Base-by-base conservation (phyloP, 1,140 invertebrate genomes). In the Drosophila obscura region DNA sequence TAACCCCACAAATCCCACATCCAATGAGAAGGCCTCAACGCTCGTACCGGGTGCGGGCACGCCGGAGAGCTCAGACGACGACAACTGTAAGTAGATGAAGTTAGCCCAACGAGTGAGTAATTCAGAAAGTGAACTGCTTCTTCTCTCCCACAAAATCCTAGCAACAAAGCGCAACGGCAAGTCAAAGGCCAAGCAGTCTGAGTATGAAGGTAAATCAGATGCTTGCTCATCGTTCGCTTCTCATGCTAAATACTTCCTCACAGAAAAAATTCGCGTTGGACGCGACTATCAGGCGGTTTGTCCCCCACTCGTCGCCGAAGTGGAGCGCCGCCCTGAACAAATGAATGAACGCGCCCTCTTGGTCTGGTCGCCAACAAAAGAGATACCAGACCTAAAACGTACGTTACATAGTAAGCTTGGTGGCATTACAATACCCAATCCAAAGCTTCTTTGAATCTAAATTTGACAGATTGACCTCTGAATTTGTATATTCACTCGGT, bases 321-420 rank as follows among this genome's bases (percentile, higher is more conserved):
- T 92, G 62, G 93, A 94, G 69, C 90, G 95, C 16, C 94, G 93
- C 84, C 94, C 94, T 26, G 94, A 94, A 79, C 89, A 92, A 73
- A 92, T 93, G 64, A 94, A 95, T 50, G 98, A 99, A 77, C 94
- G 96, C 93, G 98, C 98, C 1, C 93, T 99, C 56, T 93, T 99
- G 28, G 97, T 99, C 19, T 99, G 98, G 98, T 97, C 97, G 46
- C 98, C 98, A 26, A 97, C 96, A 68, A 94, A 94, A 55, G 95
- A 97, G 77, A 96, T 99, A 87, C 94, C 96, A 28, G 97, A 98
- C 92, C 93, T 93, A 48, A 97, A 97, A 94, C 94, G 97, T 97
- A 94, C 95, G 94, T 39, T 39, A 1, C 11, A 13, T 39, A 39
- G 35, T 13, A 39, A 13, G 35, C 35, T 39, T 1, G 35, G 22